Evolutionary conservation across 1,140 invertebrate species (phyloP).

Genomic region (Colletes gigas): DNA sequence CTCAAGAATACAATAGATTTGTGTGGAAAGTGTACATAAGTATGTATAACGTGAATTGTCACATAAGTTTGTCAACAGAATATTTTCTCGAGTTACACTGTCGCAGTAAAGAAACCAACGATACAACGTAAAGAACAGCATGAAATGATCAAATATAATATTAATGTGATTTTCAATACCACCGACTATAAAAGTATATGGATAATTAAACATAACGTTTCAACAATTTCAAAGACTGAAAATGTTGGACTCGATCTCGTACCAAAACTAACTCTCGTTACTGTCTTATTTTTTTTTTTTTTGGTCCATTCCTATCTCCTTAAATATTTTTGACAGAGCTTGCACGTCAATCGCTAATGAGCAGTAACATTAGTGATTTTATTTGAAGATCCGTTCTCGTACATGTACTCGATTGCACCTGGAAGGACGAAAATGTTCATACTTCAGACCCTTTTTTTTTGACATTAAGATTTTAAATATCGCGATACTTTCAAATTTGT

Average conservation of each 20-base stretch:
- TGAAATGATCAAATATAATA: background rate
- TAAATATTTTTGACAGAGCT: conserved; percentile 39
- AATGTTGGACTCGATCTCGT: background rate
- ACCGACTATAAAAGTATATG: background rate
- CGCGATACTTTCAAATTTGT: background rate
- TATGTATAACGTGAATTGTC: background rate
- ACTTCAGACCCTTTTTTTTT: background rate
- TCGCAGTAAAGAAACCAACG: background rate
- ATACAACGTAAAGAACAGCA: background rate
- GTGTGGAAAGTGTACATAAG: background rate
- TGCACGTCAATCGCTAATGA: conserved; percentile 33
- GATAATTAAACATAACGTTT: background rate
- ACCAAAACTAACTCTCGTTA: conserved; percentile 9
- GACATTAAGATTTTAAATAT: background rate
- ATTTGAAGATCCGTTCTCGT: conserved; percentile 20
- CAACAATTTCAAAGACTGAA: background rate
- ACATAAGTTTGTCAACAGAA: background rate
- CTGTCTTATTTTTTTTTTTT: background rate
- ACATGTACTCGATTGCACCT: conserved; percentile 42
- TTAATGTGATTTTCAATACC: background rate
- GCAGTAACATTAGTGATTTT: conserved; percentile 13
- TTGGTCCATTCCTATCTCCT: conserved; percentile 49
- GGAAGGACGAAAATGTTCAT: conserved; percentile 28
- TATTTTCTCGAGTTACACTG: background rate
- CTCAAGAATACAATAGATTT: background rate